These are phyloP conservation scores for Tetranychus piercei DNA, from an alignment of 2,888 invertebrate species.

Conservation along the genomic window DNA sequence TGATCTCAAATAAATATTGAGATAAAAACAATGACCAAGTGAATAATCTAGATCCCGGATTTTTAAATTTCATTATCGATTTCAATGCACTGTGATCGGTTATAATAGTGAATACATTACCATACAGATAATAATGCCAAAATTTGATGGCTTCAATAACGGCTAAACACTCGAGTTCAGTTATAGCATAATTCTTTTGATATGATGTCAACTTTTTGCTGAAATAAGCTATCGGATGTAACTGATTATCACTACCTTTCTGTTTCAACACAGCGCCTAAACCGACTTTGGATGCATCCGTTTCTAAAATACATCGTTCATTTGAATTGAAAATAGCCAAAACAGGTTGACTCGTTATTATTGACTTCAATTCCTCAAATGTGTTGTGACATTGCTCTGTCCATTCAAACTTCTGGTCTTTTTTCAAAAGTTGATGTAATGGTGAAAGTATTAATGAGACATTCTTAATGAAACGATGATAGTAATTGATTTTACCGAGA, in stretches of 20 bases:
- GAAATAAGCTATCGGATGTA: conserved; percentile 21
- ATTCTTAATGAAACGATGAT: conserved; percentile 23
- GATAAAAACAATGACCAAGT: conserved; percentile 14
- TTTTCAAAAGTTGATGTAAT: conserved; percentile 8
- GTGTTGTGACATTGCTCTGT: conserved; percentile 9
- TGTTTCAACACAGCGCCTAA: conserved; percentile 26
- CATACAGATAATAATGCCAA: conserved; percentile 20
- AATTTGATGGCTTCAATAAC: conserved; percentile 24
- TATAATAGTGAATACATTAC: conserved; percentile 6
- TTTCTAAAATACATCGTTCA: conserved; percentile 1
- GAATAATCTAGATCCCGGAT: conserved; percentile 10
- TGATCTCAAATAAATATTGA: conserved; percentile 24
- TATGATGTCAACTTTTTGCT: conserved; percentile 22
- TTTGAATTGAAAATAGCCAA: conserved; percentile 14
- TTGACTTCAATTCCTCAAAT: conserved; percentile 18
- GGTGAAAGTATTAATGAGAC: neutral
- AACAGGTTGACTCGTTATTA: conserved; percentile 13
- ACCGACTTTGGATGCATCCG: conserved; percentile 28
- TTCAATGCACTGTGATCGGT: conserved; percentile 17
- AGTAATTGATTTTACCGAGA: conserved; percentile 20
- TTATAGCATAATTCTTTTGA: conserved; percentile 26
- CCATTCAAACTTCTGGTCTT: conserved; percentile 11
- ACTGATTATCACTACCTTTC: conserved; percentile 22
- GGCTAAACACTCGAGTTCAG: conserved; percentile 25
- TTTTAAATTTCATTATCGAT: neutral